These are phyloP conservation scores for Nephrotoma flavescens DNA, from an alignment of 2,888 invertebrate species.

Conservation along the genomic window DNA sequence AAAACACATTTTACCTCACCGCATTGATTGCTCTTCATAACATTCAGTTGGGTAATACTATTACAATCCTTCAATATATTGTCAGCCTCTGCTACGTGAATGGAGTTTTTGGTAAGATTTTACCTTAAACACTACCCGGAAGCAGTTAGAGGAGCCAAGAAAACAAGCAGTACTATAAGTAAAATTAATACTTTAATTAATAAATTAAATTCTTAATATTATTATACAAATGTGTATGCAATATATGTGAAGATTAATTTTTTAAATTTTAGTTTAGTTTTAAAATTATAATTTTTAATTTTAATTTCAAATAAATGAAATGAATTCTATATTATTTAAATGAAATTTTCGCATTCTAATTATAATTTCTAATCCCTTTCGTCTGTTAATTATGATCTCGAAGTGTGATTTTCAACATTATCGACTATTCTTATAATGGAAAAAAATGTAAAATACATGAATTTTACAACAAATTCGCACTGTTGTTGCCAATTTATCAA, in stretches of 20 bases:
- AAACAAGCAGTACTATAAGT: background rate
- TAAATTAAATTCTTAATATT: background rate
- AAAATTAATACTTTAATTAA: background rate
- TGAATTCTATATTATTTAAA: background rate
- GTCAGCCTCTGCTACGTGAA: background rate
- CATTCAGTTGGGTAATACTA: background rate
- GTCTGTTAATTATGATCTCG: too few relatives aligned
- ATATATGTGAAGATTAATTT: background rate
- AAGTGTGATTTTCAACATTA: too few relatives aligned
- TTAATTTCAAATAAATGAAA: background rate
- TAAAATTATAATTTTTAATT: background rate
- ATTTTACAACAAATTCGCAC: too few relatives aligned
- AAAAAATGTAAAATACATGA: too few relatives aligned
- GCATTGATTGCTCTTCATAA: too few relatives aligned
- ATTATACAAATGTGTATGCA: background rate
- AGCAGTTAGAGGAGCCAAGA: background rate
- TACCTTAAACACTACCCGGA: background rate
- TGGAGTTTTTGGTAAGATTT: background rate
- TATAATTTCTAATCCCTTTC: background rate
- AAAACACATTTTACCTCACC: too few relatives aligned
- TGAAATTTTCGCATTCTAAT: background rate
- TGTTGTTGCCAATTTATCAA: too few relatives aligned
- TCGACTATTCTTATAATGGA: background rate
- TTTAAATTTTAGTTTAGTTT: background rate
- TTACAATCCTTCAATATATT: background rate